Base-by-base conservation (phyloP, 2,113 vertebrate genomes). In the Hyperopisus bebe region DNA sequence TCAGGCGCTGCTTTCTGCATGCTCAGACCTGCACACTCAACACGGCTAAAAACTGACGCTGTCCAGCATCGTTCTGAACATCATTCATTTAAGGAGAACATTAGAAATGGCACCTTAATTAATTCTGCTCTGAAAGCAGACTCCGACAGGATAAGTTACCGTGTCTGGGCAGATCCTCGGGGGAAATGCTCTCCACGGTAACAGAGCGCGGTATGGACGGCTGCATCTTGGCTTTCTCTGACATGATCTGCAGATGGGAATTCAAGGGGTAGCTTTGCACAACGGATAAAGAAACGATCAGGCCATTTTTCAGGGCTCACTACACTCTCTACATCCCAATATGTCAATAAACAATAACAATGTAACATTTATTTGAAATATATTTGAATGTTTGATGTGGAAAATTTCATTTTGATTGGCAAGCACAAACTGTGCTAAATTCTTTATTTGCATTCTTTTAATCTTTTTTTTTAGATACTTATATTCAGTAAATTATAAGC, bases 111-210 rank as follows among this genome's bases (percentile, higher is more conserved):
- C 21, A 1, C 11, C 58, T n/a, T n/a, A n/a, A 27, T 66, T 2
- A 66, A 66, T 66, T n/a, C n/a, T 10, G 58, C 3, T 27, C 58
- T 27, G 24, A 62, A 62, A 62, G 24, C 58, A n/a, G 58, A 13
- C 10, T 66, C 62, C 10, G 27, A 31, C n/a, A 24, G 62, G 62
- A 70, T 31, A 5, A 70, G 62, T 90, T 96, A 99, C 98, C 98
- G 97, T 98, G 97, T 92, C 95, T 93, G 0, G 97, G 96, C 77
- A 97, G 92, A 90, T 98, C 97, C 74, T 97, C 96, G 0, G 96
- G 94, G 21, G 96, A 96, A 53, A 97, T 92, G 9, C 96, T 95
- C 77, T 98, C 96, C 94, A 97, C 93, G 0, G 94, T 96, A 66
- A 96, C 74, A 0, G 95, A 94, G 0, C 92, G 94, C 24, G 93